phyloP scores from a whole-genome alignment of 1,140 invertebrate genomes.

The Drosophila nikananu region DNA sequence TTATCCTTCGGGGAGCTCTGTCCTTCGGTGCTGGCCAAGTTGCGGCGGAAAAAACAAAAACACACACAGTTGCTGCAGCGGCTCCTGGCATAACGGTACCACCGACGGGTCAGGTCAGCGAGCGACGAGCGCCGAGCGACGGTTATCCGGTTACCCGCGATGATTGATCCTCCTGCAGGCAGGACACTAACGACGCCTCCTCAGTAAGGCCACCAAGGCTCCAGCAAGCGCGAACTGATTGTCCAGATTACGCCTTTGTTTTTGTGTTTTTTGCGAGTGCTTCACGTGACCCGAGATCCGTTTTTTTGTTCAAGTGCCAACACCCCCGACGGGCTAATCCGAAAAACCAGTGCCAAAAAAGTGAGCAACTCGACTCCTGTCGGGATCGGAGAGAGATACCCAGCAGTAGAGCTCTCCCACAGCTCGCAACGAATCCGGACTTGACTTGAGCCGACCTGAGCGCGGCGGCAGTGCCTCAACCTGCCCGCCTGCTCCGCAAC shows the following conservation, averaged over 20 bases:
- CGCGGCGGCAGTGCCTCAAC: constrained; percentile 2
- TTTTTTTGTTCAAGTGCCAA: constrained; percentile 20
- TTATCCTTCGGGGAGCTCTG: constrained; percentile 8
- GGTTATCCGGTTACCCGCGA: constrained; percentile 7
- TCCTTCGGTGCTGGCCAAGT: constrained; percentile 8
- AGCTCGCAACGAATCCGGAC: neutral
- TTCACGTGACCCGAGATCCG: neutral
- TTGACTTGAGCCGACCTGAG: neutral
- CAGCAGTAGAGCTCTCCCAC: neutral
- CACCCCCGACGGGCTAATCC: neutral
- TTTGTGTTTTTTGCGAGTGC: constrained; percentile 10
- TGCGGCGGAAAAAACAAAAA: constrained; percentile 37
- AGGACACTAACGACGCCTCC: neutral
- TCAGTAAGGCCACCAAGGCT: neutral
- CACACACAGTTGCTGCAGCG: constrained; percentile 35
- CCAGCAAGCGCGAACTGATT: neutral
- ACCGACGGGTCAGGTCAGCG: constrained; percentile 18
- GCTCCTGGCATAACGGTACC: constrained; percentile 46
- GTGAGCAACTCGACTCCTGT: neutral
- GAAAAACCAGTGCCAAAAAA: constrained; percentile 8
- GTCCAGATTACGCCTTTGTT: neutral
- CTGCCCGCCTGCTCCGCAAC: constrained; percentile 4
- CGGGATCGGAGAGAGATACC: neutral
- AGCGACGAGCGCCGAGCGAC: constrained; percentile 3
- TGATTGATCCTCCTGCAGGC: constrained; percentile 14